Percentiles rank a stretch among this genome's conserved stretches.
phyloP scores from a whole-genome alignment of 2,113 vertebrate species.

The Gobio gobio region DNA sequence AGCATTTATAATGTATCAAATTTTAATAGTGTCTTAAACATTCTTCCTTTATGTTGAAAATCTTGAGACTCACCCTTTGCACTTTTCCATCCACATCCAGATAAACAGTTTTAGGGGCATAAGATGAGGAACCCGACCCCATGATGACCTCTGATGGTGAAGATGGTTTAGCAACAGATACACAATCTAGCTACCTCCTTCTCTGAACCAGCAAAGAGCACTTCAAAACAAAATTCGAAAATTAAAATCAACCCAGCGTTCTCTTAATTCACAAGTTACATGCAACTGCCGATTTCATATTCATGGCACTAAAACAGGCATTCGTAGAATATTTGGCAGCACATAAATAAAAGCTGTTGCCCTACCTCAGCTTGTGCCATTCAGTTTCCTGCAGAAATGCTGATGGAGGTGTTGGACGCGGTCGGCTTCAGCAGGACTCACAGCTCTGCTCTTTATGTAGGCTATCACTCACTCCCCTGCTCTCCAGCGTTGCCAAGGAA shows the following conservation, averaged over 20 bases:
- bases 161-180: neutral
- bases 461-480: constrained; percentile 14
- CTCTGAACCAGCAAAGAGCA: neutral
- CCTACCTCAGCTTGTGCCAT: constrained; percentile 34
- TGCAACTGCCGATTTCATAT: neutral
- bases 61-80: constrained; percentile 58
- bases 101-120: constrained; percentile 62
- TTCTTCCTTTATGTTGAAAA: neutral
- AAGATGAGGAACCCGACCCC: constrained; percentile 65
- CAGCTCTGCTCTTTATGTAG: constrained; percentile 38
- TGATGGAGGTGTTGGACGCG: constrained; percentile 30
- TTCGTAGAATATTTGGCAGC: neutral
- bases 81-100: constrained; percentile 63
- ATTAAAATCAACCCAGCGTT: too few relatives aligned
- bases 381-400: constrained; percentile 3
- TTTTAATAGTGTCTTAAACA: neutral
- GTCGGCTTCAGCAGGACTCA: neutral
- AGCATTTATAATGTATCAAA: neutral
- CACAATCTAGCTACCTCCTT: neutral
- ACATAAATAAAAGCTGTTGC: neutral
- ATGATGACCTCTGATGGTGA: constrained; percentile 39
- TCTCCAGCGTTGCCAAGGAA: constrained; percentile 38
- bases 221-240: neutral
- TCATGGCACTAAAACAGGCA: neutral
- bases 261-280: neutral